A percentile compares a stretch with the other conserved stretches of the same genome.
These are phyloP conservation scores for Thaumatotibia leucotreta DNA, from an alignment of 1,140 invertebrate species.

Conservation along the genomic window DNA sequence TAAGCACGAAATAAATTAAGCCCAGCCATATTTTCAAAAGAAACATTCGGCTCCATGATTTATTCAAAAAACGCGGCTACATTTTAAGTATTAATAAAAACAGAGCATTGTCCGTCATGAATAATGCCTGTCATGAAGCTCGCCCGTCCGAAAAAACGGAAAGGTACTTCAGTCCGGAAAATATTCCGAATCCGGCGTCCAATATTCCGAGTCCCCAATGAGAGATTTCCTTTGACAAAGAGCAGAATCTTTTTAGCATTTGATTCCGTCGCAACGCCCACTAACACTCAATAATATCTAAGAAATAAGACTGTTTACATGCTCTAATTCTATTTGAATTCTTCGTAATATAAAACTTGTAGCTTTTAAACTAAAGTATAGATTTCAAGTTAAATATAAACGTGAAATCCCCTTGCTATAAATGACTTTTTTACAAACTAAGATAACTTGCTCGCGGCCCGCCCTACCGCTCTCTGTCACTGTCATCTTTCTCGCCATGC, in stretches of 20 bases:
- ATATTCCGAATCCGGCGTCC: not conserved
- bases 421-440: not conserved
- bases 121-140: no score
- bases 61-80: not conserved
- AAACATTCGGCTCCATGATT: no score
- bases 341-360: not conserved
- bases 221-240: slow-evolving; percentile 9
- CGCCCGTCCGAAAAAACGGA: not conserved
- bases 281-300: not conserved
- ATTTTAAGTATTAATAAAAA: not conserved
- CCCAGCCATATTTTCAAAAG: no score
- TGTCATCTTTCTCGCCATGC: slow-evolving; percentile 9
- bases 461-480: slow-evolving; percentile 11
- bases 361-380: not conserved
- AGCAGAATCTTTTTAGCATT: slow-evolving; percentile 1
- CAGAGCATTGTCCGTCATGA: slow-evolving; percentile 2
- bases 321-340: no score
- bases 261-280: not conserved
- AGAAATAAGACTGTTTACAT: not conserved
- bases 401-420: not conserved
- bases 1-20: no score
- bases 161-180: not conserved
- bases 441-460: not conserved
- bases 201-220: slow-evolving; percentile 1
- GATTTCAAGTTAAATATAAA: not conserved